Evolutionary conservation across 2,797 vertebrate species (phyloP).

Genomic region (Sebastes diaconus): DNA sequence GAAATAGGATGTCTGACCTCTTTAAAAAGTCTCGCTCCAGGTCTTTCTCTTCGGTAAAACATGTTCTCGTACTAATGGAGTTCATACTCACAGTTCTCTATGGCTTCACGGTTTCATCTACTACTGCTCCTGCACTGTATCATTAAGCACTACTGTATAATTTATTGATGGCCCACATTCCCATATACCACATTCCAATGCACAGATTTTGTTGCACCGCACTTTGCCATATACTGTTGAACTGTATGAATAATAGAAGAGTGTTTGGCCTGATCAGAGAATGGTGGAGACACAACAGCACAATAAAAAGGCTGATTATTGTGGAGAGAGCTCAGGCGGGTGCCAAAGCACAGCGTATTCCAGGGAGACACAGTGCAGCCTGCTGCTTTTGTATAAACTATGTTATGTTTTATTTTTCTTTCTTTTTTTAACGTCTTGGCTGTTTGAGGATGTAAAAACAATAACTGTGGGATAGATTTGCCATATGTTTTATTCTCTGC

Average conservation of each 20-base stretch:
- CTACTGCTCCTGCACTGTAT: conserved; percentile 18
- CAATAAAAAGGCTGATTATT: conserved; percentile 41
- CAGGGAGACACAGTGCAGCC: conserved; percentile 14
- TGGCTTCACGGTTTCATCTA: conserved; percentile 13
- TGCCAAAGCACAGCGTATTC: conserved; percentile 29
- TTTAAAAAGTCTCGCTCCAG: conserved; percentile 40
- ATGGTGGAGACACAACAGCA: conserved; percentile 48
- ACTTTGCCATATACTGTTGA: conserved; percentile 33
- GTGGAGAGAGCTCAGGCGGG: background rate
- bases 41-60: conserved; percentile 35
- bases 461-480: conserved; percentile 14
- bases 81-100: conserved; percentile 30
- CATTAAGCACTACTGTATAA: conserved; percentile 57
- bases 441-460: conserved; percentile 27
- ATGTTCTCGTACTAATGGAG: conserved; percentile 30
- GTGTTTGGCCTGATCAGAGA: conserved; percentile 63
- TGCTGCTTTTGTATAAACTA: conserved; percentile 23
- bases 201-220: conserved; percentile 29
- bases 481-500: conserved; percentile 16
- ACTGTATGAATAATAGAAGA: conserved; percentile 66
- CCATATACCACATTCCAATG: conserved; percentile 33
- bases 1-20: conserved; percentile 53
- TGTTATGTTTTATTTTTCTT: conserved; percentile 13
- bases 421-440: background rate
- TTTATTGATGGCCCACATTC: conserved; percentile 67